phyloP scores from a whole-genome alignment of 2,113 vertebrate genomes.

The Odocoileus virginianus region DNA sequence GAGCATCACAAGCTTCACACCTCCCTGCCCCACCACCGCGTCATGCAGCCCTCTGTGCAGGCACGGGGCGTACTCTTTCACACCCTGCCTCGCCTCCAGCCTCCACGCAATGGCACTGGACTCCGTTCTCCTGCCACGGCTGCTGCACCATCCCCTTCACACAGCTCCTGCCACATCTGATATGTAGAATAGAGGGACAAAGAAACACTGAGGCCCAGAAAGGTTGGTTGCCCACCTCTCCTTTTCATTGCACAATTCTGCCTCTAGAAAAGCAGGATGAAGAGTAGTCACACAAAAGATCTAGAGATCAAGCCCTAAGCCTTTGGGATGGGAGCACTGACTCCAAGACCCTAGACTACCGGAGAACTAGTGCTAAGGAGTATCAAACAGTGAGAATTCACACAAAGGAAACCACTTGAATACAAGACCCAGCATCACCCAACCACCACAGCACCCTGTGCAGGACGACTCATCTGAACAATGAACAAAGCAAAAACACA shows the following conservation, averaged over 20 bases:
- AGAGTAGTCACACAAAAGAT: neutral
- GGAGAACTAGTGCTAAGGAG: neutral
- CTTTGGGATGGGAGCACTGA: neutral
- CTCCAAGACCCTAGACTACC: neutral
- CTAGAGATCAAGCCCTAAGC: neutral
- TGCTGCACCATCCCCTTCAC: neutral
- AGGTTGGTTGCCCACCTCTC: neutral
- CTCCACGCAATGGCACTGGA: neutral
- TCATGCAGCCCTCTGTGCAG: neutral
- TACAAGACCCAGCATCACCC: neutral
- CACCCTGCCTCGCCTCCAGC: fast-evolving
- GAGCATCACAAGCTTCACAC: neutral
- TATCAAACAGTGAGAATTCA: neutral
- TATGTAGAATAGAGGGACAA: neutral
- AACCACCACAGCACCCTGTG: neutral
- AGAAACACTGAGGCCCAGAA: neutral
- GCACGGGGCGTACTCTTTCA: neutral
- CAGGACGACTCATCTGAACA: neutral
- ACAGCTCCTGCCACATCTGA: neutral
- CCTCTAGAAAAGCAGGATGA: neutral
- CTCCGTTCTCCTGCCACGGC: neutral
- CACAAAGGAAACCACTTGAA: neutral
- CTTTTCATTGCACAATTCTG: neutral
- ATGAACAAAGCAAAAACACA: neutral
- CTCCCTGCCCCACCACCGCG: neutral